phyloP scores from a whole-genome alignment of 2,797 vertebrate species.

The Phaenicophaeus curvirostris region DNA sequence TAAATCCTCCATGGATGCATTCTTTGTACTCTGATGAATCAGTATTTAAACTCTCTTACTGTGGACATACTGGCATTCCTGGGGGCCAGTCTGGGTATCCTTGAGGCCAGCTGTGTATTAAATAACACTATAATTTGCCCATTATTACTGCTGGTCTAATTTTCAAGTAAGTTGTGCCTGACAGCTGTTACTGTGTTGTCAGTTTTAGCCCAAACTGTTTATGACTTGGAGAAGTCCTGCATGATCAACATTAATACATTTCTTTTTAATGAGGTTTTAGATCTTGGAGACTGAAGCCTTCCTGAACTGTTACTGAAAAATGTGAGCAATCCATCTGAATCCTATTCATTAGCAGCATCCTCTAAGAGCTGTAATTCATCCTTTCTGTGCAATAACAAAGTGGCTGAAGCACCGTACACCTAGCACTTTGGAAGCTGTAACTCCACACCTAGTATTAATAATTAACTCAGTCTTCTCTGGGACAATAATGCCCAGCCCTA shows the following conservation, averaged over 20 bases:
- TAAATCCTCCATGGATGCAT: background rate
- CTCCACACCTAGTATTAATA: slow-evolving; percentile 73
- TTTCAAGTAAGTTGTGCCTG: background rate
- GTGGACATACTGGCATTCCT: background rate
- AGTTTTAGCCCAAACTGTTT: background rate
- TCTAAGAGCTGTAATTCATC: slow-evolving; percentile 59
- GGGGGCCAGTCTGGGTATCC: background rate
- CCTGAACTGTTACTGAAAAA: slow-evolving; percentile 65
- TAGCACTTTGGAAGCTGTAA: slow-evolving; percentile 71
- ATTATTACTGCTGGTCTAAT: background rate
- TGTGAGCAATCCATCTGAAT: slow-evolving; percentile 20
- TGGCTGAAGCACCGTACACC: slow-evolving; percentile 14
- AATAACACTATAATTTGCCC: background rate
- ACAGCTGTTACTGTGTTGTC: background rate
- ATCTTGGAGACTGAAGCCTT: slow-evolving; percentile 24
- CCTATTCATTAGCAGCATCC: slow-evolving; percentile 6
- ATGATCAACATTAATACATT: background rate
- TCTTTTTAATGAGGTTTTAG: slow-evolving; percentile 16
- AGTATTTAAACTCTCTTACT: background rate
- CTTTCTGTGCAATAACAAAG: slow-evolving; percentile 28
- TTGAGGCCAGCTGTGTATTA: background rate
- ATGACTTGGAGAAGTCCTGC: background rate
- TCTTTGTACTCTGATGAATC: background rate
- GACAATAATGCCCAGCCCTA: slow-evolving; percentile 60
- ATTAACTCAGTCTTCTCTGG: slow-evolving; percentile 71